phyloP scores from a whole-genome alignment of 2,797 vertebrate species.

The Peromyscus melanophrys region DNA sequence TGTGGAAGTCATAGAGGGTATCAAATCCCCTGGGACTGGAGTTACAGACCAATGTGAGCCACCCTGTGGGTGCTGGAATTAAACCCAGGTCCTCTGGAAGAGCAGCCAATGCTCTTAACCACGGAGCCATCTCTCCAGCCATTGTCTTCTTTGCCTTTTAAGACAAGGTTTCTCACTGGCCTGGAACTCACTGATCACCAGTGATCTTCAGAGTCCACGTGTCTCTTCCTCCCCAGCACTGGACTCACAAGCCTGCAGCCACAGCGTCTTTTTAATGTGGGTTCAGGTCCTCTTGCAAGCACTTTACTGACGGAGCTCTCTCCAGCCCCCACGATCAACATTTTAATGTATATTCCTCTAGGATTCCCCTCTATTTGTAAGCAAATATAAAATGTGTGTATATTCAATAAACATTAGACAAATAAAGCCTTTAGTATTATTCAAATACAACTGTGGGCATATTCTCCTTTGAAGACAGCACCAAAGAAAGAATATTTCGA shows the following conservation, averaged over 20 bases:
- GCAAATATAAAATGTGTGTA: constrained; percentile 21
- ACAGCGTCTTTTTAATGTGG: not conserved
- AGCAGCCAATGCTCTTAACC: not conserved
- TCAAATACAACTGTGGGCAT: not conserved
- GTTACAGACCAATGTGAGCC: not conserved
- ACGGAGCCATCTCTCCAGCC: not conserved
- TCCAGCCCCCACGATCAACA: not conserved
- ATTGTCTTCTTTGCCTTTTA: not conserved
- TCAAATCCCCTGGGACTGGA: not conserved
- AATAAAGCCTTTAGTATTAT: not conserved
- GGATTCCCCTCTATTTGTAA: not conserved
- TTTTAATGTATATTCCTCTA: not conserved
- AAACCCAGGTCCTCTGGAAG: not conserved
- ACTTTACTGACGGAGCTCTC: not conserved
- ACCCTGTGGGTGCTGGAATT: not conserved
- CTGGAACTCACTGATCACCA: not conserved
- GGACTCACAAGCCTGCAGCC: not conserved
- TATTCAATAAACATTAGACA: not conserved
- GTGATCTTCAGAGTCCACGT: not conserved
- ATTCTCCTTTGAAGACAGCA: constrained; percentile 1
- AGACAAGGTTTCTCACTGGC: not conserved
- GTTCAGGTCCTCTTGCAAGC: not conserved
- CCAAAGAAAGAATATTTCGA: not conserved
- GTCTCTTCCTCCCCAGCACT: not conserved
- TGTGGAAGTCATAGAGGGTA: not conserved